Evolutionary conservation across 1,140 invertebrate genomes (phyloP), one percentile per base, ranked within the genome.

Genomic region (Pectinophora gossypiella): DNA sequence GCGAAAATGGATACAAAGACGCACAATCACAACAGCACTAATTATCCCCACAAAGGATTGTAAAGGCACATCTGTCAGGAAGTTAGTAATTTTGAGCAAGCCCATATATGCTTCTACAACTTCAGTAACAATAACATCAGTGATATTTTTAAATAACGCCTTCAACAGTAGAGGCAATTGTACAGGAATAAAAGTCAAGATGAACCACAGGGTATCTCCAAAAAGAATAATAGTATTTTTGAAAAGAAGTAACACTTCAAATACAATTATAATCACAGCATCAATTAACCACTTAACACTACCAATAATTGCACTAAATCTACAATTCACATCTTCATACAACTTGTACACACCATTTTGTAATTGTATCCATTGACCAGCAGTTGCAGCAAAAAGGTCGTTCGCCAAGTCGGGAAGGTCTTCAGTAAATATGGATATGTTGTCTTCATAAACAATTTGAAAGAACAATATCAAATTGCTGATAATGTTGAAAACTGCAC

Each of bases 61-160:
- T 23, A 87, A 71, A 72, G 84, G 84, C 53, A 87, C 81, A 75
- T 87, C 84, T 35, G 80, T 81, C 48, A 87, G 59, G 59, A 79
- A 87, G 59, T 87, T 85, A 12, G 81, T 82, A 46, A 83, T 65
- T 50, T 57, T 73, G 42, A 85, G 61, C 42, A 87, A 60, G 18
- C 35, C 55, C 70, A 72, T 76, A 48, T 87, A 87, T 0, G 51
- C 48, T 55, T 78, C 63, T 18, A 87, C 59, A 19, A 70, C 40
- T 22, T 44, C 51, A 19, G 46, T 59, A n/a, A 72, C 19, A 48
- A 69, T 44, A 40, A 51, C 32, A 20, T 75, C 67, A 54, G 54
- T 68, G n/a, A 79, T 32, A 59, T 59, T 57, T 42, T 54, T 68
- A 2, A 68, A 54, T 22, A 71, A 43, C 19, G 54, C 60, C 54